phyloP scores from a whole-genome alignment of 2,888 invertebrate species.

The Enoplolaimus lenunculus region DNA sequence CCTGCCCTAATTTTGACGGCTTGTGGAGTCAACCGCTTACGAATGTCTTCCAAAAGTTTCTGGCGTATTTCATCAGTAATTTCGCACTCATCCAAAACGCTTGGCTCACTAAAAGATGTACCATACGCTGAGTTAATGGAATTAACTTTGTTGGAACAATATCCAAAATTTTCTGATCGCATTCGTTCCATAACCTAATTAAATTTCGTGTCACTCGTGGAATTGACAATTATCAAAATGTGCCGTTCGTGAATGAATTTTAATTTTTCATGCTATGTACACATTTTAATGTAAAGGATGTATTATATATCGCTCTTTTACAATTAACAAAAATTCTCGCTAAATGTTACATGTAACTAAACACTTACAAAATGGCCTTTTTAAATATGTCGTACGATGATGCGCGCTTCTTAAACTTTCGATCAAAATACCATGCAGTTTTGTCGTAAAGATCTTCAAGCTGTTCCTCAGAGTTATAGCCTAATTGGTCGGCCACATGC shows the following conservation, averaged over 20 bases:
- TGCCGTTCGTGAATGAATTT: too few species aligned
- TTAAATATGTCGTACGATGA: conserved; percentile 96
- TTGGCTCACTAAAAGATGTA: conserved; percentile 61
- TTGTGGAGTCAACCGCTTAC: conserved; percentile 85
- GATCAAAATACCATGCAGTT: conserved; percentile 96
- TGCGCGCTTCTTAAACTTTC: conserved; percentile 85
- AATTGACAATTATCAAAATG: too few species aligned
- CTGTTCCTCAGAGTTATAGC: conserved; percentile 76
- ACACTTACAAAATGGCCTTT: conserved; percentile 75
- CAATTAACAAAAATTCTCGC: too few species aligned
- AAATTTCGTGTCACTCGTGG: too few species aligned
- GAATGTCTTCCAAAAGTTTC: conserved; percentile 79
- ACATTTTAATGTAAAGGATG: too few species aligned
- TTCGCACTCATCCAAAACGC: conserved; percentile 84
- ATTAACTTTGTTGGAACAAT: too few species aligned
- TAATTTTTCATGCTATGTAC: too few species aligned
- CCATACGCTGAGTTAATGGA: too few species aligned
- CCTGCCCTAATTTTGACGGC: conserved; percentile 86
- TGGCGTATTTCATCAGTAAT: conserved; percentile 79
- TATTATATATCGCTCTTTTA: too few species aligned
- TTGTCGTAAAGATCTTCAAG: conserved; percentile 84
- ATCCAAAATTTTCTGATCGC: too few species aligned
- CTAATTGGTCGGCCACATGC: conserved; percentile 85
- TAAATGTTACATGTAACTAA: too few species aligned
- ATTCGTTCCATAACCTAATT: too few species aligned